Conservation (phyloP, 1,140 invertebrate genomes). For the Zaprionus nigranus region DNA sequence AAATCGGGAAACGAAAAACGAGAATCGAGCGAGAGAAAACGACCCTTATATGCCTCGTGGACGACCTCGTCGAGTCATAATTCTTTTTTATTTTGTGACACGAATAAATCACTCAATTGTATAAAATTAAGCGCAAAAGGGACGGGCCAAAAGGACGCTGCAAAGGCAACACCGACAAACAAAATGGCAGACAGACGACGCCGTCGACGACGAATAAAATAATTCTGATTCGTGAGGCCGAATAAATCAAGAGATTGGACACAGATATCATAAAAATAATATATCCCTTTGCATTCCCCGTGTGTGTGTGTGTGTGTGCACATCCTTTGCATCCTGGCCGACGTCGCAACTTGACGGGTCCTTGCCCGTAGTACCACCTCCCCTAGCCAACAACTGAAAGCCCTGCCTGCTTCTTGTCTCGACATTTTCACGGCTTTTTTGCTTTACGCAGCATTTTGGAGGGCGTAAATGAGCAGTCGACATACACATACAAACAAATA, state of each 20-base stretch:
- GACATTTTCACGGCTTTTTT: conserved; percentile 56
- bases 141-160: conserved; percentile 51
- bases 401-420: conserved; percentile 7
- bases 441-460: conserved; percentile 6
- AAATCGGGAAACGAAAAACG: background rate
- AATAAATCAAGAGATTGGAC: conserved; percentile 84
- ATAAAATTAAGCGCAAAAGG: conserved; percentile 82
- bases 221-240: conserved; percentile 77
- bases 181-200: conserved; percentile 67
- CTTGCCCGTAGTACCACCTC: background rate
- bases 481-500: conserved; percentile 20
- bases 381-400: background rate
- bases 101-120: conserved; percentile 84
- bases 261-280: conserved; percentile 84
- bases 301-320: background rate
- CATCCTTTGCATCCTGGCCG: conserved; percentile 46
- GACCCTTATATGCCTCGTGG: conserved; percentile 72
- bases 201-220: conserved; percentile 13
- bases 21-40: conserved; percentile 30
- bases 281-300: conserved; percentile 54
- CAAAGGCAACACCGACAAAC: conserved; percentile 31
- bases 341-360: conserved; percentile 41
- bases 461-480: conserved; percentile 51
- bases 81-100: conserved; percentile 84
- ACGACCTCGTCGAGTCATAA: conserved; percentile 68